Percentiles rank a stretch among this genome's conserved stretches.
phyloP scores from a whole-genome alignment of 1,140 invertebrate species.

The Penaeus vannamei region DNA sequence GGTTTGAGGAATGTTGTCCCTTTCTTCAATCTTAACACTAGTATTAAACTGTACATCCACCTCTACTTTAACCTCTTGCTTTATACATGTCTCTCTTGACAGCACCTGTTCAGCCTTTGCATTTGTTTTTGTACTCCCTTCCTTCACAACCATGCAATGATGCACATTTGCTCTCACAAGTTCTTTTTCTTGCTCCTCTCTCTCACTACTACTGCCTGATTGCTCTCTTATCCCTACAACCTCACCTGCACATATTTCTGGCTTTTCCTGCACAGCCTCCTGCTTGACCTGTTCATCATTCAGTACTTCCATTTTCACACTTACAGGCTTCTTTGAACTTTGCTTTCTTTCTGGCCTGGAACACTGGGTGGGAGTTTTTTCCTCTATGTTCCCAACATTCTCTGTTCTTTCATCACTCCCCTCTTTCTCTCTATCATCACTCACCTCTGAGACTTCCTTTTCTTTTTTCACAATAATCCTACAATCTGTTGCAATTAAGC shows the following conservation, averaged over 20 bases:
- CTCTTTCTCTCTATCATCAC: not conserved
- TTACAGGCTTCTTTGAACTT: not conserved
- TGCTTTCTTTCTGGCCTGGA: not conserved
- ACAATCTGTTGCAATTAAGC: too few relatives aligned
- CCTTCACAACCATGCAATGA: too few relatives aligned
- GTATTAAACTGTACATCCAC: not conserved
- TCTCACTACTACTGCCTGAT: not conserved
- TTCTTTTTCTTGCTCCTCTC: not conserved
- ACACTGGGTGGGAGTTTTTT: not conserved
- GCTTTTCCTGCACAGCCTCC: conserved; percentile 1
- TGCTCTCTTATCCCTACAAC: not conserved
- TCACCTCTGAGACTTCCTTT: not conserved
- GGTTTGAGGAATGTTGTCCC: not conserved
- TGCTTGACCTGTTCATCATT: not conserved
- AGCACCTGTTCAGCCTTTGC: not conserved
- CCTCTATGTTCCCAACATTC: not conserved
- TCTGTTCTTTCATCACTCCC: not conserved
- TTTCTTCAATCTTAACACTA: not conserved
- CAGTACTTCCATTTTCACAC: not conserved
- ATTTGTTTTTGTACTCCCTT: not conserved
- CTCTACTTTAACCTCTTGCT: not conserved
- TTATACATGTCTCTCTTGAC: not conserved
- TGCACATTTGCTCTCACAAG: too few relatives aligned
- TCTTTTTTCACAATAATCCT: not conserved
- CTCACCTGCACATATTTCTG: not conserved